These are phyloP conservation scores for Gymnocephalus cernua DNA, from an alignment of 2,113 vertebrate genomes.

Conservation along the genomic window DNA sequence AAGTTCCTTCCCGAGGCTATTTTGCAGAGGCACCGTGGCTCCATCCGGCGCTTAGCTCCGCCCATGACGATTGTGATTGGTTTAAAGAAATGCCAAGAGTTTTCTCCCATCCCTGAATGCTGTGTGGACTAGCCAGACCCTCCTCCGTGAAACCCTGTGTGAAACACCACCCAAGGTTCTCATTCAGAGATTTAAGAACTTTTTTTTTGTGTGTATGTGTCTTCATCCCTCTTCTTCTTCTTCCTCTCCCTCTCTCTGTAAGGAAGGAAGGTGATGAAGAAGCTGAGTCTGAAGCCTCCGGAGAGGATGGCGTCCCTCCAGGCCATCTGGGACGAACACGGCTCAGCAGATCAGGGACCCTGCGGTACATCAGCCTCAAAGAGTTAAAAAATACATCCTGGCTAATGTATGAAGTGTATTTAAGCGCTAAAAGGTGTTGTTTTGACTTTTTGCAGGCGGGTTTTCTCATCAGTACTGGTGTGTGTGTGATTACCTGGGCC, in stretches of 20 bases:
- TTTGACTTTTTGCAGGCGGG: conserved; percentile 84
- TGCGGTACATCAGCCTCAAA: conserved; percentile 85
- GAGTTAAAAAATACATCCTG: too few relatives aligned
- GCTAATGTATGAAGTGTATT: neutral
- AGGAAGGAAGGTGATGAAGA: conserved; percentile 92
- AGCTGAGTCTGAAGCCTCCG: conserved; percentile 89
- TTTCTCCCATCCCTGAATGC: too few relatives aligned
- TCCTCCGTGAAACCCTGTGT: too few relatives aligned
- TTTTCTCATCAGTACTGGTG: conserved; percentile 98
- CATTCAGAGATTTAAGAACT: too few relatives aligned
- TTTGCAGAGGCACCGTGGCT: too few relatives aligned
- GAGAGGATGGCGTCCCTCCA: conserved; percentile 89
- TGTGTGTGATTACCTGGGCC: conserved; percentile 93
- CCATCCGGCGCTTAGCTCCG: too few relatives aligned
- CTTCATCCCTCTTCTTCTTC: neutral
- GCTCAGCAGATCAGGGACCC: conserved; percentile 89
- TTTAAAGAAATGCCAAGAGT: too few relatives aligned
- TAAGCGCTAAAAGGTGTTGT: neutral
- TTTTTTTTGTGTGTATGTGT: too few relatives aligned
- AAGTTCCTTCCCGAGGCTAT: too few relatives aligned
- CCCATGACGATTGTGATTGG: too few relatives aligned
- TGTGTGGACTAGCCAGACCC: too few relatives aligned
- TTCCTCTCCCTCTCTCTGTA: conserved; percentile 39
- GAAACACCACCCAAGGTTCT: too few relatives aligned
- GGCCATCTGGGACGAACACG: conserved; percentile 91